Conservation (phyloP, 2,888 invertebrate genomes). For the Odontothrips loti region DNA sequence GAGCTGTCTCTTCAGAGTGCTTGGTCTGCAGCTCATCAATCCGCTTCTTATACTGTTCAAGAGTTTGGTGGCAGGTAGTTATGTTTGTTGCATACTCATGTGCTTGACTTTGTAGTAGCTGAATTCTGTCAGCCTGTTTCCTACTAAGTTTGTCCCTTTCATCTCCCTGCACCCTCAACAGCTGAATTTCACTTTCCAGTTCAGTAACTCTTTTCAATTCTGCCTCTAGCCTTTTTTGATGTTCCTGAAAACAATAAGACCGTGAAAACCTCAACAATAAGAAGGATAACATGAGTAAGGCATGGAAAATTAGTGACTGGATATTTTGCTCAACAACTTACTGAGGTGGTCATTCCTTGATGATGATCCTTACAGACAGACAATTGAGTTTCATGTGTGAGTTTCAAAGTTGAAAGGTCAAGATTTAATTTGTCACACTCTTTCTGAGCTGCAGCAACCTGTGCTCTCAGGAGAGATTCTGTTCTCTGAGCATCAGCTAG, state of each 20-base stretch:
- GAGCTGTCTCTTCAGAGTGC: not conserved
- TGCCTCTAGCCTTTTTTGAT: not conserved
- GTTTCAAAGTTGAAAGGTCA: not conserved
- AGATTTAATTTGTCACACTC: not conserved
- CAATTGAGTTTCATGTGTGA: not conserved
- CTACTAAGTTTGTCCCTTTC: not conserved
- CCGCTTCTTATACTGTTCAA: constrained; percentile 2
- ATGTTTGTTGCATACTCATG: not conserved
- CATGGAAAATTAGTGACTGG: too few species aligned
- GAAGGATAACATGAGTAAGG: too few species aligned
- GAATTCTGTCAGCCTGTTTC: not conserved
- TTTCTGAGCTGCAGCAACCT: not conserved
- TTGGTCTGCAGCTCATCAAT: not conserved
- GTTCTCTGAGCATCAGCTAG: not conserved
- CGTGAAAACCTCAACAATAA: not conserved
- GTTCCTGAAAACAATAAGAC: not conserved
- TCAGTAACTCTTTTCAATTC: not conserved
- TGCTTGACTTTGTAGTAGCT: constrained; percentile 1
- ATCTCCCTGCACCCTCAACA: not conserved
- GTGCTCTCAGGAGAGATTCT: not conserved
- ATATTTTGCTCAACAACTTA: too few species aligned
- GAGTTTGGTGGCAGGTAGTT: constrained; percentile 1
- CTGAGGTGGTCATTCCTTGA: too few species aligned
- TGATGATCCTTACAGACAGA: not conserved
- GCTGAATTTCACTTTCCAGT: not conserved